Conservation (phyloP, 2,888 invertebrate species). For the Lasioglossum villosulum region DNA sequence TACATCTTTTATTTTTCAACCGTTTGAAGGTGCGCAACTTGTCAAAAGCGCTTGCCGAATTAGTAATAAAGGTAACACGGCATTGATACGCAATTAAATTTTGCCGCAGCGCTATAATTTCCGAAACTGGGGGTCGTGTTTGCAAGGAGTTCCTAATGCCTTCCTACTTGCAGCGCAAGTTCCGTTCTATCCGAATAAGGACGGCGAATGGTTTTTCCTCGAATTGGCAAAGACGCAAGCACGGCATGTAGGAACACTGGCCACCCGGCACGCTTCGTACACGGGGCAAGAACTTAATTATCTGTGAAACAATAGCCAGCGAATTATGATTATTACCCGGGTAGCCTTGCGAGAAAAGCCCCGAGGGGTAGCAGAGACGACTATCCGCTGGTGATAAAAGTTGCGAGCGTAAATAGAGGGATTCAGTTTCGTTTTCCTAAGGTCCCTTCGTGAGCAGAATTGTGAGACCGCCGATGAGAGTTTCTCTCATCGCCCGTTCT, state of each 20-base stretch:
- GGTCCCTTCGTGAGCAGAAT: conserved; percentile 75
- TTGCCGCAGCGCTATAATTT: conserved; percentile 49
- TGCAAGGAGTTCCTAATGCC: conserved; percentile 69
- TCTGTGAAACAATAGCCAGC: conserved; percentile 80
- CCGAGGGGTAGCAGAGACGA: conserved; percentile 34
- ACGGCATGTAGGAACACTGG: conserved; percentile 61
- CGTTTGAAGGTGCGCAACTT: neutral
- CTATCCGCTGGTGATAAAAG: conserved; percentile 77
- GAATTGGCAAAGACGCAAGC: conserved; percentile 75
- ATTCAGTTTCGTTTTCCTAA: conserved; percentile 77
- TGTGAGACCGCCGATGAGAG: conserved; percentile 72
- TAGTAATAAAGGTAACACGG: neutral
- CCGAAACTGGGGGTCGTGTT: conserved; percentile 55
- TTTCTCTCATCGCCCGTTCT: conserved; percentile 61
- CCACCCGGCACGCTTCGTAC: conserved; percentile 63
- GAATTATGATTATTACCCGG: conserved; percentile 80
- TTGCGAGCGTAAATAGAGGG: conserved; percentile 78
- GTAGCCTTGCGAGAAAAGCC: conserved; percentile 67
- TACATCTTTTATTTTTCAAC: neutral
- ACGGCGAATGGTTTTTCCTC: conserved; percentile 76
- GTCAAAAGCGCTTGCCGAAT: neutral
- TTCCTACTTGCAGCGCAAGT: conserved; percentile 55
- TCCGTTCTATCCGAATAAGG: conserved; percentile 71
- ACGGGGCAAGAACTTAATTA: conserved; percentile 80
- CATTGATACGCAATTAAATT: conserved; percentile 52